phyloP scores from a whole-genome alignment of 2,113 vertebrate genomes.

The Synchiropus splendidus region DNA sequence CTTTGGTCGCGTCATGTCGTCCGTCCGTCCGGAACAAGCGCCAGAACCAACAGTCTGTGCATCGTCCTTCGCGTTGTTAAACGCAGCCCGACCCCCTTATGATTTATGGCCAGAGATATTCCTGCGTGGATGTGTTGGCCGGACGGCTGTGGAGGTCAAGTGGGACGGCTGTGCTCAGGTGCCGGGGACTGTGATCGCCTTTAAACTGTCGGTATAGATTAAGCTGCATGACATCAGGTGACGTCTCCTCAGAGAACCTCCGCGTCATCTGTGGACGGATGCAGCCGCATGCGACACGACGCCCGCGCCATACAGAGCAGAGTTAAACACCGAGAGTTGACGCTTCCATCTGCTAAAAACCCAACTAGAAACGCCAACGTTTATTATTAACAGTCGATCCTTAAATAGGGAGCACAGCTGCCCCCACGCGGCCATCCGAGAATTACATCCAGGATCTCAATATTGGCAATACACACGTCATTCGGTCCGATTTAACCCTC shows the following conservation, averaged over 20 bases:
- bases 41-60: conserved; percentile 9
- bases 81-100: conserved; percentile 16
- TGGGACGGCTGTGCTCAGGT: conserved; percentile 29
- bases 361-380: no score
- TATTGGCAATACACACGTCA: no score
- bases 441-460: no score
- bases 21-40: no score
- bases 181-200: conserved; percentile 31
- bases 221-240: conserved; percentile 22
- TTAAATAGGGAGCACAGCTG: no score
- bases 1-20: no score
- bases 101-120: conserved; percentile 1
- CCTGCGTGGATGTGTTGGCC: conserved; percentile 5
- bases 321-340: no score
- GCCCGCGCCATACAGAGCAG: not conserved
- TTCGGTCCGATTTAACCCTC: no score
- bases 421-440: no score
- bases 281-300: not conserved
- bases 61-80: conserved; percentile 23
- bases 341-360: no score
- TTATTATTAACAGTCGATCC: no score
- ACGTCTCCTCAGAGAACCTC: conserved; percentile 21
- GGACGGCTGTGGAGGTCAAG: conserved; percentile 15
- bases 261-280: conserved; percentile 14
- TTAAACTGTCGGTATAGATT: conserved; percentile 33